Conservation (phyloP, 2,888 invertebrate genomes). For the Platynereis dumerilii region DNA sequence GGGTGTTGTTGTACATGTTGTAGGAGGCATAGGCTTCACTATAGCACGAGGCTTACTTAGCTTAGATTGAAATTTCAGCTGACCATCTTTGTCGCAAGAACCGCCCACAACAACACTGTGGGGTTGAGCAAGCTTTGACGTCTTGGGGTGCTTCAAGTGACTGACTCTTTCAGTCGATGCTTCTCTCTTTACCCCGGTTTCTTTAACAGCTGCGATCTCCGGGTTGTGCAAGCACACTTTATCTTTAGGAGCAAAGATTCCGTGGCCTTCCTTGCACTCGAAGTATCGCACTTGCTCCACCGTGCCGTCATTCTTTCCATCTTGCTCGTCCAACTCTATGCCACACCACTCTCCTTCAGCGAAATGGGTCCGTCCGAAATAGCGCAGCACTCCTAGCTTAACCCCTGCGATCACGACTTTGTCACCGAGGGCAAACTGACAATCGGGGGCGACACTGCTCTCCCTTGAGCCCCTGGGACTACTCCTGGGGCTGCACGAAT, state of each 20-base stretch:
- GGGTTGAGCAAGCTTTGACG: constrained; percentile 13
- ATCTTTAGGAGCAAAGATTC: constrained; percentile 71
- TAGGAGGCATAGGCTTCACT: background rate
- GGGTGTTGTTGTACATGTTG: background rate
- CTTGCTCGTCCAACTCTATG: constrained; percentile 69
- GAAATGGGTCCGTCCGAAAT: constrained; percentile 69
- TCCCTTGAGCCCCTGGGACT: no score
- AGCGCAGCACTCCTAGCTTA: constrained; percentile 67
- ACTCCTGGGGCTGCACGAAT: no score
- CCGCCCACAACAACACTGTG: background rate
- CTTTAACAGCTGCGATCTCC: background rate
- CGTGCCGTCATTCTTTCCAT: constrained; percentile 72
- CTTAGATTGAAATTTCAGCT: constrained; percentile 11
- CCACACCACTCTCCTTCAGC: constrained; percentile 72
- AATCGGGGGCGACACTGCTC: no score
- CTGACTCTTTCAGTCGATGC: constrained; percentile 1
- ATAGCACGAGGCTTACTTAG: constrained; percentile 5
- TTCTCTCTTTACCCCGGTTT: background rate
- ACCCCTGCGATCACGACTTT: constrained; percentile 64
- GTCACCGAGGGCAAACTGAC: constrained; percentile 53
- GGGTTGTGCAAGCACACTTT: constrained; percentile 63
- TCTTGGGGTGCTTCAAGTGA: constrained; percentile 5
- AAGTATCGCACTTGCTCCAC: constrained; percentile 72
- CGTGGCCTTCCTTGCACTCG: constrained; percentile 68
- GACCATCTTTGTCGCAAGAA: background rate